These are phyloP conservation scores for Hesperophylax magnus DNA, from an alignment of 1,140 invertebrate genomes.

Conservation along the genomic window DNA sequence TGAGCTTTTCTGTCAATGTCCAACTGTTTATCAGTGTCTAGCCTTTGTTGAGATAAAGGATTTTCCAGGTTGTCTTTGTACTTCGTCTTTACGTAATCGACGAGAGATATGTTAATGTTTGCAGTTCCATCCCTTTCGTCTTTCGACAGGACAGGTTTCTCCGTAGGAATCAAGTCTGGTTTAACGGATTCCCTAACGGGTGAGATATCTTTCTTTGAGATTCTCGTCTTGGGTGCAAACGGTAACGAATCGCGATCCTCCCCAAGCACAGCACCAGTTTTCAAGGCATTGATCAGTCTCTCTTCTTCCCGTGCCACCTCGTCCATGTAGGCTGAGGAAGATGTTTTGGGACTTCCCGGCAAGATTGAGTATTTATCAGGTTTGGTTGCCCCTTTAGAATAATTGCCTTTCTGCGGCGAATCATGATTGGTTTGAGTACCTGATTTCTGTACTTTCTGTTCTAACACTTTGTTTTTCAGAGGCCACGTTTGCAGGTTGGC, in stretches of 20 bases:
- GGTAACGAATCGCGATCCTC: constrained; percentile 59
- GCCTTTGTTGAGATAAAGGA: constrained; percentile 68
- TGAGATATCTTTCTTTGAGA: constrained; percentile 57
- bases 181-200: constrained; percentile 59
- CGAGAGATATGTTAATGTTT: constrained; percentile 68
- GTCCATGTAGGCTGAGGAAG: constrained; percentile 68
- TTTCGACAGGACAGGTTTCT: constrained; percentile 50
- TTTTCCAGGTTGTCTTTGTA: constrained; percentile 74
- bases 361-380: constrained; percentile 57
- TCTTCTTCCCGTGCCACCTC: constrained; percentile 86
- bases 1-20: constrained; percentile 64
- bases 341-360: constrained; percentile 49
- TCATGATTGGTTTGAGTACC: constrained; percentile 18
- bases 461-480: constrained; percentile 73
- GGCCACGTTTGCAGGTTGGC: constrained; percentile 74
- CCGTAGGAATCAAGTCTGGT: constrained; percentile 64
- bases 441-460: constrained; percentile 55
- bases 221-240: constrained; percentile 31
- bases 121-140: constrained; percentile 60
- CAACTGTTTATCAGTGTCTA: constrained; percentile 72
- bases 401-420: constrained; percentile 40
- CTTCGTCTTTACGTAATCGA: constrained; percentile 78
- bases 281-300: constrained; percentile 81
- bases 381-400: constrained; percentile 45
- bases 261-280: constrained; percentile 80